Evolutionary conservation across 2,888 invertebrate genomes (phyloP).

Genomic region (Agrenia bidenticulata): DNA sequence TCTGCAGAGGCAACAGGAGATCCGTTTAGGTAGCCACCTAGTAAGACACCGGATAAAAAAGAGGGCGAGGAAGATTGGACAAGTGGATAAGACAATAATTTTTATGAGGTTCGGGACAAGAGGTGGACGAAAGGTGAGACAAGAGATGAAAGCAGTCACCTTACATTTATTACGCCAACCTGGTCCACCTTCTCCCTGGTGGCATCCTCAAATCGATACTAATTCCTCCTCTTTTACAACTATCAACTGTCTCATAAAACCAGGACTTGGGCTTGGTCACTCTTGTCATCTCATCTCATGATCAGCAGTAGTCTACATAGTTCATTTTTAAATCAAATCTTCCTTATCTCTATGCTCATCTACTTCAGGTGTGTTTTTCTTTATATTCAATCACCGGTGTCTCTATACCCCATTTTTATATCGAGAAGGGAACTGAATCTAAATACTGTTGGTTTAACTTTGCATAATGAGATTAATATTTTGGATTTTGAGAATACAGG

Average conservation of each 20-base stretch:
- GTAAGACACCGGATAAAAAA: constrained; percentile 7
- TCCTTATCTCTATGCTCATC: too few species aligned
- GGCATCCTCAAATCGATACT: constrained; percentile 16
- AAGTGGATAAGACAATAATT: constrained; percentile 16
- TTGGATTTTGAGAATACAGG: too few species aligned
- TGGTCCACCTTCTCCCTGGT: constrained; percentile 5
- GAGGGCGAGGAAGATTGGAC: constrained; percentile 11
- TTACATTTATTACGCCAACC: constrained; percentile 2
- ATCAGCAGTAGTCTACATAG: background rate
- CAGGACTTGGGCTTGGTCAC: background rate
- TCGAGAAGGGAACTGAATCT: too few species aligned
- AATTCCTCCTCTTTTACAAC: constrained; percentile 15
- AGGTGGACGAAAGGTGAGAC: constrained; percentile 14
- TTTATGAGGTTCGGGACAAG: constrained; percentile 16
- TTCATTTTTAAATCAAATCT: background rate
- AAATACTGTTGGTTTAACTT: too few species aligned
- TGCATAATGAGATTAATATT: too few species aligned
- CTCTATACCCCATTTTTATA: too few species aligned
- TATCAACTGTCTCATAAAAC: constrained; percentile 17
- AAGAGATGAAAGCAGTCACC: background rate
- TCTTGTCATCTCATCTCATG: background rate
- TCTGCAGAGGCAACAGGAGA: too few species aligned
- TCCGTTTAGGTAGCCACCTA: too few species aligned
- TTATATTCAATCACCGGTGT: too few species aligned
- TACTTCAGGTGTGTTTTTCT: too few species aligned